These are phyloP conservation scores for Aelia acuminata DNA, from an alignment of 2,888 invertebrate genomes.

Conservation along the genomic window DNA sequence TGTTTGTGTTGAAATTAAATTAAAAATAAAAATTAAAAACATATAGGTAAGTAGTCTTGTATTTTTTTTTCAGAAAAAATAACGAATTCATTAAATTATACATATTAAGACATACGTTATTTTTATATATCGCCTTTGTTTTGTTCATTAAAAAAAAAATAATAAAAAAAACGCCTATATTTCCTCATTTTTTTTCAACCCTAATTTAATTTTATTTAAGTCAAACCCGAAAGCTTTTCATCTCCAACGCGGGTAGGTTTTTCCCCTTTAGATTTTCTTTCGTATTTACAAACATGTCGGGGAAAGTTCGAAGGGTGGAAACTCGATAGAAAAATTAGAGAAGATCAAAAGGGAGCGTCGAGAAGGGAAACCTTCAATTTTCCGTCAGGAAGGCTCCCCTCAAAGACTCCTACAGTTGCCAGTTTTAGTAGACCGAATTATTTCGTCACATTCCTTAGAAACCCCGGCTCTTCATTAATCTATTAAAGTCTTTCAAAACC, in stretches of 20 bases:
- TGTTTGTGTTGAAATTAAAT: too few species aligned
- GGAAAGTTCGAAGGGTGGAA: constrained; percentile 24
- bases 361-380: constrained; percentile 17
- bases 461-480: neutral
- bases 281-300: constrained; percentile 28
- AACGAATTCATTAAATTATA: neutral
- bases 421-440: constrained; percentile 12
- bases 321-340: constrained; percentile 38
- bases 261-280: constrained; percentile 10
- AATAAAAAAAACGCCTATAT: too few species aligned
- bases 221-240: constrained; percentile 13
- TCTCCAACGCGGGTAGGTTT: neutral
- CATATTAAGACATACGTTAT: neutral
- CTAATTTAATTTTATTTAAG: constrained; percentile 4
- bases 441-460: constrained; percentile 18
- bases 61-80: neutral
- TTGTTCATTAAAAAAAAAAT: too few species aligned
- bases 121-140: neutral
- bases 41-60: neutral
- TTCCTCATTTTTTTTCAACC: neutral
- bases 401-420: neutral
- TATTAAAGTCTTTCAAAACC: neutral
- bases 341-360: neutral
- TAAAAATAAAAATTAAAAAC: neutral
- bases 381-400: neutral